Conservation (phyloP, 1,140 invertebrate species). For the Drosophila murphyi region DNA sequence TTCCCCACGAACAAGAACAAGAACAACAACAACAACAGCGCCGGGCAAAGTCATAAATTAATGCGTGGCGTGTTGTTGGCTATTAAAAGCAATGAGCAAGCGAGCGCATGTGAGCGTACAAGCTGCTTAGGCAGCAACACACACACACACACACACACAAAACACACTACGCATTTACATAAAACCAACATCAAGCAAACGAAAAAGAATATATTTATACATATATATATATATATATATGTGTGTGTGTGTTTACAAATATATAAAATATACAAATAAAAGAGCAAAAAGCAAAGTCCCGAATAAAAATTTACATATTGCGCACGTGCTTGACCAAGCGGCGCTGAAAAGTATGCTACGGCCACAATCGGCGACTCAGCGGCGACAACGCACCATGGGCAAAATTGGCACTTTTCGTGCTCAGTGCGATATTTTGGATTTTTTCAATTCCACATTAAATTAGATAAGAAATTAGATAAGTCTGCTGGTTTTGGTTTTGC, state of each 20-base stretch:
- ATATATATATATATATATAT: neutral
- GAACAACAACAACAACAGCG: constrained; percentile 32
- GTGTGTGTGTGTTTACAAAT: neutral
- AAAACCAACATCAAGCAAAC: constrained; percentile 72
- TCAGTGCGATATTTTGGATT: no score
- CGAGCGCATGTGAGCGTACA: constrained; percentile 71
- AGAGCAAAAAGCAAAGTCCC: constrained; percentile 56
- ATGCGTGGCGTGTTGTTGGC: constrained; percentile 81
- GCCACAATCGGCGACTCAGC: constrained; percentile 47
- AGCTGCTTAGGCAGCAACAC: constrained; percentile 64
- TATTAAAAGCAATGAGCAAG: constrained; percentile 82
- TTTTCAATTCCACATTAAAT: no score
- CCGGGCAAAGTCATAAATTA: constrained; percentile 74
- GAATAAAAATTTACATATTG: constrained; percentile 75
- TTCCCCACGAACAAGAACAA: neutral
- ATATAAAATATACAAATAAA: constrained; percentile 18
- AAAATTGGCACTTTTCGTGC: neutral
- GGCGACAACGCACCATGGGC: constrained; percentile 25
- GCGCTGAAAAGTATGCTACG: constrained; percentile 51
- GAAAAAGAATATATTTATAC: constrained; percentile 17
- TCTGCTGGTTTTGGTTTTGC: neutral
- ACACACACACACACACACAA: constrained; percentile 41
- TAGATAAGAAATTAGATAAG: no score
- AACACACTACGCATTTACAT: constrained; percentile 55
- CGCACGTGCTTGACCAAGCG: constrained; percentile 68